A percentile compares a stretch with the other conserved stretches of the same genome.
Conservation (phyloP, 1,140 invertebrate species). For the Pachypsylla venusta region DNA sequence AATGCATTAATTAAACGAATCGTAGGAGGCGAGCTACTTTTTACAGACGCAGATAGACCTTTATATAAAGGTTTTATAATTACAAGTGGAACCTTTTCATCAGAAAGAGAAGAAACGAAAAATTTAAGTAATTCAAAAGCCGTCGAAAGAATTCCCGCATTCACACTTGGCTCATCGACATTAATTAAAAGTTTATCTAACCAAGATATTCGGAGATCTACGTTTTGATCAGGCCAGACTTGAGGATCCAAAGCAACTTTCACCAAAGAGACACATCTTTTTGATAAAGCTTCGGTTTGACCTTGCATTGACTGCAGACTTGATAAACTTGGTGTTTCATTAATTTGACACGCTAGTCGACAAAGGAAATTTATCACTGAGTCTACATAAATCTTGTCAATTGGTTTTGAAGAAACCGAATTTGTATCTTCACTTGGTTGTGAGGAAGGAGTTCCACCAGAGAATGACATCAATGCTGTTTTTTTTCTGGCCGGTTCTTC, state of each 20-base stretch:
- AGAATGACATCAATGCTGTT: background rate
- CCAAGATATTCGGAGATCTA: constrained; percentile 80
- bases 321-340: constrained; percentile 22
- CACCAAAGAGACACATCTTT: constrained; percentile 71
- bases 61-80: constrained; percentile 73
- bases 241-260: constrained; percentile 81
- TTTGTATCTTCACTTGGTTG: constrained; percentile 3
- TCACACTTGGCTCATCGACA: constrained; percentile 56
- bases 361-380: constrained; percentile 81
- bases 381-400: constrained; percentile 81
- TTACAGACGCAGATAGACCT: constrained; percentile 64
- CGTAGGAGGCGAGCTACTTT: constrained; percentile 65
- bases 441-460: constrained; percentile 29
- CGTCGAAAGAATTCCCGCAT: constrained; percentile 84
- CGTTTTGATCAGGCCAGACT: constrained; percentile 77
- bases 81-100: constrained; percentile 66
- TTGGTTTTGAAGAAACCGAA: constrained; percentile 45
- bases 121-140: constrained; percentile 82
- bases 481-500: background rate
- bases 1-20: constrained; percentile 70
- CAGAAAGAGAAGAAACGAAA: constrained; percentile 64
- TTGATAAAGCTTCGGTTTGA: constrained; percentile 69
- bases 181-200: constrained; percentile 70
- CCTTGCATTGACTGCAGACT: constrained; percentile 36
- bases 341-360: constrained; percentile 74